Evolutionary conservation across 2,888 invertebrate species (phyloP), one percentile per base, ranked within the genome.

Genomic region (Tanypteryx hageni): DNA sequence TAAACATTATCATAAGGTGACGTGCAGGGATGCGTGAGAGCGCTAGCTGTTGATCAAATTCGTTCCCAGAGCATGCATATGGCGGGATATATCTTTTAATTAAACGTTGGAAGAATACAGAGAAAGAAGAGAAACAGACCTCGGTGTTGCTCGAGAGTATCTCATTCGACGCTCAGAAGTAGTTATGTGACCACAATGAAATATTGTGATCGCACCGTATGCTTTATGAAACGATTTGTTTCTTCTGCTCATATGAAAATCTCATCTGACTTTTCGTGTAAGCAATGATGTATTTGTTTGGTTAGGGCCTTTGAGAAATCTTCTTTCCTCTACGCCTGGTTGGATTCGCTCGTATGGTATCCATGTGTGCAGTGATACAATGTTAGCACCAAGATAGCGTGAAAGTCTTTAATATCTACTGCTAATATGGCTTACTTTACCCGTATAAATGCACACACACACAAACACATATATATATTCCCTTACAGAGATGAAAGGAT

Each of bases 11-110:
- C 83, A 18, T 83, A 57, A 18, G 57, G 89, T n/a, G 61, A 16
- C 86, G 31, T 31, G 86, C 31, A 14, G 18, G 44, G 64, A 59
- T 89, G 61, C 18, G 64, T 61, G 64, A 9, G 64, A 16, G 64
- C 44, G 27, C 8, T 44, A 56, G n/a, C 31, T 89, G 61, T 64
- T 68, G 64, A 89, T 89, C 31, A 64, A 89, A 89, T 64, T 44
- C 27, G 56, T 31, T 22, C 16, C 14, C 64, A 18, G 44, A n/a
- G 8, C 44, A 89, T 68, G 44, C 61, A 76, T 76, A 76, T 89
- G 27, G 64, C n/a, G 64, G n/a, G 22, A 89, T 89, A 89, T 61
- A 31, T 31, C 89, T 68, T 89, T 89, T 89, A 89, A 89, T 89
- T 64, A 89, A 86, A 68, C 18, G 64, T 10, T 18, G 44, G 44